Evolutionary conservation across 2,888 invertebrate genomes (phyloP), one percentile per base, ranked within the genome.

Genomic region (Sussaba pulchella): DNA sequence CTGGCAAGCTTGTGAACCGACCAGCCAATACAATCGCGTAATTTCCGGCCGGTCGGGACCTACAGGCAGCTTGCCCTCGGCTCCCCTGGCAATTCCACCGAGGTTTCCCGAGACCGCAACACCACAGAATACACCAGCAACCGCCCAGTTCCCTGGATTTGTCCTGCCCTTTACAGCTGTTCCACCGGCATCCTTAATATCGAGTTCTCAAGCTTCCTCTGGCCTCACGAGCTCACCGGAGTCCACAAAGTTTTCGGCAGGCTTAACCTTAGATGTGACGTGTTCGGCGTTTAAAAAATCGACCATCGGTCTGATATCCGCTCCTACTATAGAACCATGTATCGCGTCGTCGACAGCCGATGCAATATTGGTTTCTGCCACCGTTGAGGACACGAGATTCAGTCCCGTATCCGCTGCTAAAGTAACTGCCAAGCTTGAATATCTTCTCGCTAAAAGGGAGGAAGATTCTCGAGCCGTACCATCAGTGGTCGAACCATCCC

Each of bases 71-170:
- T 61, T 72, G n/a, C 41, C 66, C 4, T 82, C 86, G 0, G 78
- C 82, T 5, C 86, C 90, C 0, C 88, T 86, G 77, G 74, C 85
- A n/a, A 91, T 91, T 59, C 90, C 90, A 2, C 43, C 82, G 3
- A 77, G 87, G 31, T 21, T 86, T 2, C 83, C 84, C 0, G 91
- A 91, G 69, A 89, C 91, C 0, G 85, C 88, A 0, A 91, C 91
- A 0, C 91, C 91, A 0, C 91, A 91, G 57, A 92, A 92, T 61
- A 92, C 92, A 1, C 91, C 92, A 1, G 91, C 91, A 1, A 90
- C 89, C 52, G 63, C 84, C 3, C 83, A 86, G n/a, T 90, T 88
- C 72, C 71, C 87, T 1, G 87, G 85, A 3, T 89, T 89, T 52
- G 82, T 73, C 2, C 73, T 84, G 52, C 63, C 71, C 1, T 89